Evolutionary conservation across 1,140 invertebrate species (phyloP).

Genomic region (Watersipora subatra): DNA sequence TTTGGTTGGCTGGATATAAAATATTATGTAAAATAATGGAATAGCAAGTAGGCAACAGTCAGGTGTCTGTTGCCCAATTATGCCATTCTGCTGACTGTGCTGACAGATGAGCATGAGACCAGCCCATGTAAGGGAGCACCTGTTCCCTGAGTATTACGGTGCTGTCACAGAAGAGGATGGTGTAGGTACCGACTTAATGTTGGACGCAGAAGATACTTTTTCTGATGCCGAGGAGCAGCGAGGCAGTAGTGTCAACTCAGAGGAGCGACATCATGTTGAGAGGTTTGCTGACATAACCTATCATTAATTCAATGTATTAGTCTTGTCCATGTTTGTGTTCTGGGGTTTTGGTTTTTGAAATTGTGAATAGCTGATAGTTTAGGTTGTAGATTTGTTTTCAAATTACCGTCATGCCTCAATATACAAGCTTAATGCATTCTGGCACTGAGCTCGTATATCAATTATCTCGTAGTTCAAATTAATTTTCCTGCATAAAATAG

Average conservation of each 20-base stretch:
- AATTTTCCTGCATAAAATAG: too few species aligned
- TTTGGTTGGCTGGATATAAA: too few species aligned
- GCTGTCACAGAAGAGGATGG: slow-evolving; percentile 6
- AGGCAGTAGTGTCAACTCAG: slow-evolving; percentile 5
- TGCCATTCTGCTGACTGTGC: too few species aligned
- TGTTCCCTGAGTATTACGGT: slow-evolving; percentile 31
- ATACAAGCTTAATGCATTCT: too few species aligned
- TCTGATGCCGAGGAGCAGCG: slow-evolving; percentile 7
- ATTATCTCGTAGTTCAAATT: too few species aligned
- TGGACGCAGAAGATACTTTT: slow-evolving; percentile 15
- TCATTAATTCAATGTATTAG: background rate
- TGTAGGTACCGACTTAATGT: slow-evolving; percentile 1
- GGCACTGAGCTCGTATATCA: too few species aligned
- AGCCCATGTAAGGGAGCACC: slow-evolving; percentile 25
- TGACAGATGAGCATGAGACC: slow-evolving; percentile 24
- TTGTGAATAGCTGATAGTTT: too few species aligned
- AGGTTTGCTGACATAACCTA: slow-evolving; percentile 7
- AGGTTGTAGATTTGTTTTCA: too few species aligned
- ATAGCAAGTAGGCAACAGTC: too few species aligned
- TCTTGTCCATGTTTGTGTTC: background rate
- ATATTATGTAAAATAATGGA: too few species aligned
- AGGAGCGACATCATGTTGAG: slow-evolving; percentile 10
- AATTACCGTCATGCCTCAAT: too few species aligned
- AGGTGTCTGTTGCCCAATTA: too few species aligned
- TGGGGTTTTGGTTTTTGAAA: background rate